Percentiles rank a stretch among this genome's conserved stretches.
These are phyloP conservation scores for Amblyopsis hoosieri DNA, from an alignment of 2,797 vertebrate species.

Conservation along the genomic window DNA sequence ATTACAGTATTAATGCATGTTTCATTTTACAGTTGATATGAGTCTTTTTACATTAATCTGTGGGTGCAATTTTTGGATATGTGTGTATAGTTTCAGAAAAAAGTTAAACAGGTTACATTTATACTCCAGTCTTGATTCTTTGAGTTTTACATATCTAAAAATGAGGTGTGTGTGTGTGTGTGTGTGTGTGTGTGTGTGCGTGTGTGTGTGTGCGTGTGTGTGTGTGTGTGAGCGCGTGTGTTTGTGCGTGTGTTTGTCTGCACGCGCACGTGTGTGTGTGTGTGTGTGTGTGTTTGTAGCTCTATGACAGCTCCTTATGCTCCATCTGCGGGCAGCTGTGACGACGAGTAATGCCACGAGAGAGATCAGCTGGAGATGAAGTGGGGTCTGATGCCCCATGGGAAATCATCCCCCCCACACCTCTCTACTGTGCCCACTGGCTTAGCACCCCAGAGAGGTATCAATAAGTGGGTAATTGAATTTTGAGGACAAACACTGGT, in stretches of 20 bases:
- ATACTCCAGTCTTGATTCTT: background rate
- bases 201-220: slow-evolving; percentile 1
- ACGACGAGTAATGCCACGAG: slow-evolving; percentile 81
- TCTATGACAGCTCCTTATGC: slow-evolving; percentile 57
- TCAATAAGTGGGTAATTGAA: slow-evolving; percentile 99
- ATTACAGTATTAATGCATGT: too few relatives aligned
- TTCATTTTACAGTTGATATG: too few relatives aligned
- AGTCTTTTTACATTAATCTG: too few relatives aligned
- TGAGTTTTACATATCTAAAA: background rate
- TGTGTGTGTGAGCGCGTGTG: slow-evolving; percentile 17
- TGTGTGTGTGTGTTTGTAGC: slow-evolving; percentile 50
- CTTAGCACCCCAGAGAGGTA: slow-evolving; percentile 93
- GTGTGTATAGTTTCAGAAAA: too few relatives aligned
- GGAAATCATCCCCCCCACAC: slow-evolving; percentile 87
- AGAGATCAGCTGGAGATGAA: slow-evolving; percentile 81
- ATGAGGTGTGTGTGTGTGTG: background rate
- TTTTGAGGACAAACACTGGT: slow-evolving; percentile 93
- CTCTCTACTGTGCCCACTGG: slow-evolving; percentile 86
- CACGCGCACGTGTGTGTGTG: slow-evolving; percentile 6
- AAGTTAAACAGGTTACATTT: too few relatives aligned
- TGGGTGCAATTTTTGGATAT: too few relatives aligned
- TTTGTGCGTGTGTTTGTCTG: slow-evolving; percentile 37
- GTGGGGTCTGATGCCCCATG: slow-evolving; percentile 85
- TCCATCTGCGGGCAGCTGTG: slow-evolving; percentile 63
- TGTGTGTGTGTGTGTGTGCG: background rate